These are phyloP conservation scores for Mechanitis mazaeus DNA, from an alignment of 2,888 invertebrate species.

Conservation along the genomic window DNA sequence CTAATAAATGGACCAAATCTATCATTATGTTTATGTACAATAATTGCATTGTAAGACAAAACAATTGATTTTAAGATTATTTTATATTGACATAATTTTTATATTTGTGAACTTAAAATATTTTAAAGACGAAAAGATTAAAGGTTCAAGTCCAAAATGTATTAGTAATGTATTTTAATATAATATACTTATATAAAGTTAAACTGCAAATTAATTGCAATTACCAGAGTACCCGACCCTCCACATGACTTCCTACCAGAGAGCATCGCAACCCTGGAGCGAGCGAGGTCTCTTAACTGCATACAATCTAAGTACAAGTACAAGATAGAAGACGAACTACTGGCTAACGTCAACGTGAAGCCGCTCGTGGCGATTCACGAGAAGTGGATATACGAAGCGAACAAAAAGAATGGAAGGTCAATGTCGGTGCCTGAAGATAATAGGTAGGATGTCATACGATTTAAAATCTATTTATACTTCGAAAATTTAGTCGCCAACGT, in stretches of 20 bases:
- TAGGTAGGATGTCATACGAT: constrained; percentile 39
- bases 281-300: constrained; percentile 43
- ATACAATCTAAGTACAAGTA: constrained; percentile 32
- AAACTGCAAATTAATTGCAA: background rate
- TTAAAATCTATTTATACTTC: background rate
- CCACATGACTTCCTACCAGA: constrained; percentile 44
- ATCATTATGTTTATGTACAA: no score
- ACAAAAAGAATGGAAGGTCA: constrained; percentile 56
- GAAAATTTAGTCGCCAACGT: constrained; percentile 38
- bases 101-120: no score
- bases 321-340: constrained; percentile 50
- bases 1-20: no score
- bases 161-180: background rate
- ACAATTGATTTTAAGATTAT: no score
- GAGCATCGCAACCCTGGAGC: constrained; percentile 38
- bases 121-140: no score
- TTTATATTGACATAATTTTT: no score
- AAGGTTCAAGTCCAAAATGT: no score
- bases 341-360: constrained; percentile 60
- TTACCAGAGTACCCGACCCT: constrained; percentile 38
- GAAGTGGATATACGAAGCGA: constrained; percentile 69
- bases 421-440: constrained; percentile 63
- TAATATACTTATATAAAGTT: background rate
- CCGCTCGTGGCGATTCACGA: constrained; percentile 71
- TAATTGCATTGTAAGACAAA: no score